Conservation (phyloP, 2,797 vertebrate genomes). For the Siniperca obscura region DNA sequence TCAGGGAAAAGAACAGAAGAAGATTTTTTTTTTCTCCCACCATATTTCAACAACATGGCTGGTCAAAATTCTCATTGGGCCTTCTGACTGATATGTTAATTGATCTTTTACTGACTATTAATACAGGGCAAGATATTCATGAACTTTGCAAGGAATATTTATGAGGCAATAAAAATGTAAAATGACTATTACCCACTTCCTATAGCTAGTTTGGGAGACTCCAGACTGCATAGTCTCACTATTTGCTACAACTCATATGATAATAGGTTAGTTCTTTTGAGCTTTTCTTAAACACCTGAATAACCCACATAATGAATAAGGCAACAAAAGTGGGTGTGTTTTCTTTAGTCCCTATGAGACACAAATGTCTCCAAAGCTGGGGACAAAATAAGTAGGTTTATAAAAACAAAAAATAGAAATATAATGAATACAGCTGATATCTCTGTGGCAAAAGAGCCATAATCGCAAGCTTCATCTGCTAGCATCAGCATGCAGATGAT, state of each 20-base stretch:
- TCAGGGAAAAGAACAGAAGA: slow-evolving; percentile 42
- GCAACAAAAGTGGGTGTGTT: background rate
- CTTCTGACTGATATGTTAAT: slow-evolving; percentile 81
- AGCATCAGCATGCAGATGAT: background rate
- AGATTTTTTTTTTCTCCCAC: slow-evolving; percentile 4
- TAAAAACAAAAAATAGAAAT: background rate
- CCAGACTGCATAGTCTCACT: slow-evolving; percentile 11
- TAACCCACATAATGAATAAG: background rate
- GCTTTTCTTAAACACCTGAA: background rate
- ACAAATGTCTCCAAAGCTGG: background rate
- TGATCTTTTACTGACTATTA: slow-evolving; percentile 82
- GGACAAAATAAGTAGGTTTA: slow-evolving; percentile 1
- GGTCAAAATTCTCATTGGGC: slow-evolving; percentile 61
- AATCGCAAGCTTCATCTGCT: background rate
- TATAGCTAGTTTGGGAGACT: slow-evolving; percentile 33
- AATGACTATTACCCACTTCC: slow-evolving; percentile 62
- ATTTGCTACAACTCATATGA: slow-evolving; percentile 31
- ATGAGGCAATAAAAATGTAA: slow-evolving; percentile 81
- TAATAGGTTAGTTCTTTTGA: slow-evolving; percentile 22
- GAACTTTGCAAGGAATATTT: slow-evolving; percentile 79
- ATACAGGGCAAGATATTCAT: slow-evolving; percentile 81
- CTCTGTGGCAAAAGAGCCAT: background rate
- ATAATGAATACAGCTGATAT: slow-evolving; percentile 9
- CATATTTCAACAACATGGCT: slow-evolving; percentile 30
- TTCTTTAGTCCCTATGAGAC: background rate